Evolutionary conservation across 2,113 vertebrate genomes (phyloP).

Genomic region (Microcebus murinus): DNA sequence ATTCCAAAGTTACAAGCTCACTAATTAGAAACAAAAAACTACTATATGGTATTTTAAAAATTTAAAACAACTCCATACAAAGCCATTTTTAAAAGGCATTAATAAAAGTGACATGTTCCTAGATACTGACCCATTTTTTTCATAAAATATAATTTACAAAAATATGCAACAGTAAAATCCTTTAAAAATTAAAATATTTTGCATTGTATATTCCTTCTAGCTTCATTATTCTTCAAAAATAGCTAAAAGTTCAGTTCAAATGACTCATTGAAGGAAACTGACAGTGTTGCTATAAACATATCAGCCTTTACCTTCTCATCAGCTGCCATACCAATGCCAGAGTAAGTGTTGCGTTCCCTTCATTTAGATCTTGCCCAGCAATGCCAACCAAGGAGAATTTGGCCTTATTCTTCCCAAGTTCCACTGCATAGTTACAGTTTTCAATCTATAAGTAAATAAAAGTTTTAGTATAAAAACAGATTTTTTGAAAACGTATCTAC

Average conservation of each 20-base stretch:
- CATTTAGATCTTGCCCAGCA: slow-evolving; percentile 94
- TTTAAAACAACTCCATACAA: slow-evolving; percentile 19
- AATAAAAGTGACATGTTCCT: neutral
- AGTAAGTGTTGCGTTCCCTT: slow-evolving; percentile 93
- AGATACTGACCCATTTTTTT: neutral
- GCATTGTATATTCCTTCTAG: neutral
- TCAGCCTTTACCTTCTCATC: slow-evolving; percentile 93
- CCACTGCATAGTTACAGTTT: slow-evolving; percentile 98
- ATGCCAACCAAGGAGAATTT: slow-evolving; percentile 98
- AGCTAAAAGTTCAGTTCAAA: neutral
- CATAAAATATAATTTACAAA: slow-evolving; percentile 18
- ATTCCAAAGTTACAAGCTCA: slow-evolving; percentile 19
- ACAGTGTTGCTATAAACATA: neutral
- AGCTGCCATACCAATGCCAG: slow-evolving; percentile 97
- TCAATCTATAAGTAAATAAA: slow-evolving; percentile 90
- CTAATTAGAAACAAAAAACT: slow-evolving; percentile 51
- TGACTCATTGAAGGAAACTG: neutral
- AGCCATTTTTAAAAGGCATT: slow-evolving; percentile 1
- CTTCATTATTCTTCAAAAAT: slow-evolving; percentile 10
- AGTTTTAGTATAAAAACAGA: slow-evolving; percentile 28
- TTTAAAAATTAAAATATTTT: slow-evolving; percentile 52
- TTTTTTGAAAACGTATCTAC: neutral
- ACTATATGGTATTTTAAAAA: neutral
- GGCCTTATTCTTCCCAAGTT: slow-evolving; percentile 91
- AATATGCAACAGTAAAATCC: neutral